phyloP scores from a whole-genome alignment of 1,140 invertebrate species.

The Lasioglossum baleicum region DNA sequence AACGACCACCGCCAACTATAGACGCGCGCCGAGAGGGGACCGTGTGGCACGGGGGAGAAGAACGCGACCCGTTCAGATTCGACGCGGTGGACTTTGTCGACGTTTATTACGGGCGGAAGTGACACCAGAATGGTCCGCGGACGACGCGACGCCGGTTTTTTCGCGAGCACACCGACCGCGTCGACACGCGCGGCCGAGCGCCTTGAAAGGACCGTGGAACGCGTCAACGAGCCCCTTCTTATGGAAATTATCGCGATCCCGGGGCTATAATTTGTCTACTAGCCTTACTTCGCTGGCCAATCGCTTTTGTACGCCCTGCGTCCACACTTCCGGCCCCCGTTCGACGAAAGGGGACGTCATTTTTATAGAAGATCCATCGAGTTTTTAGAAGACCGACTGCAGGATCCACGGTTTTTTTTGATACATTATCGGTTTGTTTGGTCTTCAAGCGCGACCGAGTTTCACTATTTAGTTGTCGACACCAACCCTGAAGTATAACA shows the following conservation, averaged over 20 bases:
- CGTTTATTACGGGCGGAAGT: conserved; percentile 36
- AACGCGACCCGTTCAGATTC: neutral
- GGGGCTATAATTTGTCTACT: neutral
- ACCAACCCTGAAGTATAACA: no score
- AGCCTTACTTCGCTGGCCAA: neutral
- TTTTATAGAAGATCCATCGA: no score
- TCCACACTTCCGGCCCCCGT: no score
- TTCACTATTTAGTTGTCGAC: no score
- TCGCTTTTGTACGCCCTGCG: no score
- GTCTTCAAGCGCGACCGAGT: no score
- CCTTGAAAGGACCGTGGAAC: conserved; percentile 34
- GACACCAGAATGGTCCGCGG: conserved; percentile 43
- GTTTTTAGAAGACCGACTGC: no score
- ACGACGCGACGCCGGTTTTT: conserved; percentile 25
- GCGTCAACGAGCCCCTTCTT: conserved; percentile 25
- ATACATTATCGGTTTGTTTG: no score
- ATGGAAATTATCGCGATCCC: neutral
- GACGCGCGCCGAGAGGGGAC: no score
- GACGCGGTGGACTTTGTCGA: neutral
- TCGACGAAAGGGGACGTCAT: no score
- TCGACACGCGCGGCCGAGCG: neutral
- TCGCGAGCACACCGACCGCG: neutral
- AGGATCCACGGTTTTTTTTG: no score
- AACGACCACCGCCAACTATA: conserved; percentile 9
- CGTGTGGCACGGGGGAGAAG: neutral